These are phyloP conservation scores for Neoitamus cyanurus DNA, from an alignment of 2,888 invertebrate genomes.

Conservation along the genomic window DNA sequence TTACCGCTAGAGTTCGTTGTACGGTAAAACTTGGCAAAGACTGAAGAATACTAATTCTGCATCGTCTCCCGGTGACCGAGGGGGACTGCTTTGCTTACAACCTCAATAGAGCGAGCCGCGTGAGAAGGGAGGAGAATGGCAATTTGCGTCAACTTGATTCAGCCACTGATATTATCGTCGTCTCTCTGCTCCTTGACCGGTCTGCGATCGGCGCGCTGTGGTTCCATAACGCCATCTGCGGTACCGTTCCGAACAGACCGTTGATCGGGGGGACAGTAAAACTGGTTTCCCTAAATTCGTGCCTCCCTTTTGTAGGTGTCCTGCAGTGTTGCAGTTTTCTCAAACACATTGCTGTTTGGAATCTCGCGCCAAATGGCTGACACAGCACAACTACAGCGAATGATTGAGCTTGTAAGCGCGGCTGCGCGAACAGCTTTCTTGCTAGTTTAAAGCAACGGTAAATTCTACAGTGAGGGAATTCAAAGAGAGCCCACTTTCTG, in stretches of 20 bases:
- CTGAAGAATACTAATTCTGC: background rate
- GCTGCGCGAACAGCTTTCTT: conserved; percentile 17
- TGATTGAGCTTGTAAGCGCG: background rate
- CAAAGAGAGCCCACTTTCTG: conserved; percentile 3
- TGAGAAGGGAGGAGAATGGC: background rate
- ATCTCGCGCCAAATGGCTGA: background rate
- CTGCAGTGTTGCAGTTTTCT: background rate
- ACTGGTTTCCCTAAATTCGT: background rate
- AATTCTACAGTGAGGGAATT: conserved; percentile 12
- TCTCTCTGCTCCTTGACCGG: background rate
- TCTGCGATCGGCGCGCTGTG: background rate
- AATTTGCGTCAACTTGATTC: conserved; percentile 23
- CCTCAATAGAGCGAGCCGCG: background rate
- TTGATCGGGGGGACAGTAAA: background rate
- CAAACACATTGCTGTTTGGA: background rate
- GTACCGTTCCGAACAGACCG: background rate
- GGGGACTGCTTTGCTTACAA: background rate
- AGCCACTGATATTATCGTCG: background rate
- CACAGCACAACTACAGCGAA: background rate
- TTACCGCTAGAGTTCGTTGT: conserved; percentile 67
- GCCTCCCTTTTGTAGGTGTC: background rate
- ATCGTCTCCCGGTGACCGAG: background rate
- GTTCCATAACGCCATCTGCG: conserved; percentile 32
- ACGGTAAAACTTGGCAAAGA: conserved; percentile 58
- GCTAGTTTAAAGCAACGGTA: conserved; percentile 14